These are phyloP conservation scores for Penaeus indicus DNA, from an alignment of 1,140 invertebrate genomes.

Conservation along the genomic window DNA sequence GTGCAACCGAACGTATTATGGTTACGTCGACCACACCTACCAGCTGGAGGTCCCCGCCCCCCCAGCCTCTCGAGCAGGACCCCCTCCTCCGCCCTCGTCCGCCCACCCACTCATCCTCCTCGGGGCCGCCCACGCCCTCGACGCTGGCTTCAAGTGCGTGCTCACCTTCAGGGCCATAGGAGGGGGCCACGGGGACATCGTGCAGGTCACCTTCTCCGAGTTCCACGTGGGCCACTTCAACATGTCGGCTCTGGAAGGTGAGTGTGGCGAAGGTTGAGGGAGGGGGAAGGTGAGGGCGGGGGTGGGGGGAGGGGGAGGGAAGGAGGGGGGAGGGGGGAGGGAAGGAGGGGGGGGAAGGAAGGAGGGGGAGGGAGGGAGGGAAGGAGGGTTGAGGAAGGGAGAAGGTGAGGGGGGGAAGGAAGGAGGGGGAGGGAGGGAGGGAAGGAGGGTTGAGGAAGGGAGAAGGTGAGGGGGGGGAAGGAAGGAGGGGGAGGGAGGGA, in stretches of 20 bases:
- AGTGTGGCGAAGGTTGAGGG: not conserved
- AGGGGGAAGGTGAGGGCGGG: not conserved
- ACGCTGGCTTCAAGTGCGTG: constrained; percentile 45
- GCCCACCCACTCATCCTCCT: constrained; percentile 23
- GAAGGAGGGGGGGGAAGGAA: not conserved
- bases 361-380: not conserved
- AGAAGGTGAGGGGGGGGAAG: not conserved
- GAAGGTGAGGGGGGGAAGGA: not conserved
- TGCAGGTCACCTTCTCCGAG: constrained; percentile 50
- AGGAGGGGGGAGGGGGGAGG: not conserved
- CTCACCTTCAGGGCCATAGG: constrained; percentile 48
- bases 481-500: not conserved
- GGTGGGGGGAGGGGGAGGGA: not conserved
- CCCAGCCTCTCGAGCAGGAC: constrained; percentile 69
- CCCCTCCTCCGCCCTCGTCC: not conserved
- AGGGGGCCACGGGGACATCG: constrained; percentile 46
- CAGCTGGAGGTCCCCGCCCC: constrained; percentile 79
- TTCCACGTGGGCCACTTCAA: constrained; percentile 53
- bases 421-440: not conserved
- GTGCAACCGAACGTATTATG: constrained; percentile 85
- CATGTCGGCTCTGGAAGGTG: constrained; percentile 31
- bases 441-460: not conserved
- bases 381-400: not conserved
- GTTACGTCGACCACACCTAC: constrained; percentile 83
- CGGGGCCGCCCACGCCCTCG: constrained; percentile 13